Evolutionary conservation across 2,797 vertebrate species (phyloP).

Genomic region (Distichodus sexfasciatus): DNA sequence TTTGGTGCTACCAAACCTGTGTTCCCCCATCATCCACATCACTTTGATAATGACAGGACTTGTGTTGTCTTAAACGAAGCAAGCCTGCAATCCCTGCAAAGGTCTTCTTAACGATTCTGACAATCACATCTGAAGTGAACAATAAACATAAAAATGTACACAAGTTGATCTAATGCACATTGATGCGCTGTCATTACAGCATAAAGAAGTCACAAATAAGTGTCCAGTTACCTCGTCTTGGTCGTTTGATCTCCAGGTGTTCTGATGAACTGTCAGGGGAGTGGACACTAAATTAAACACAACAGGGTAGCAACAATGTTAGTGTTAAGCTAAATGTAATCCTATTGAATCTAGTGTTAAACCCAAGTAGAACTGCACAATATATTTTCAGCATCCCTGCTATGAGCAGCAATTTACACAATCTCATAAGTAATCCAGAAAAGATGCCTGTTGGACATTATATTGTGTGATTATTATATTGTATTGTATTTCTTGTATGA

Average conservation of each 20-base stretch:
- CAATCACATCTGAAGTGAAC: constrained; percentile 68
- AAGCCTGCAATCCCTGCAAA: constrained; percentile 68
- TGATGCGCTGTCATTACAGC: not conserved
- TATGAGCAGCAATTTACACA: no score
- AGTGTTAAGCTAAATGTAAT: not conserved
- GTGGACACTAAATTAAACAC: constrained; percentile 63
- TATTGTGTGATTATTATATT: no score
- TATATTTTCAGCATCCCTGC: no score
- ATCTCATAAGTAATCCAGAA: no score
- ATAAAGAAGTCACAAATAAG: not conserved
- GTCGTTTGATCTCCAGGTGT: constrained; percentile 69
- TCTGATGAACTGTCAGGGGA: constrained; percentile 63
- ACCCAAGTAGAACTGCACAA: no score
- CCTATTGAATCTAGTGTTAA: no score
- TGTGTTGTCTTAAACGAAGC: constrained; percentile 61
- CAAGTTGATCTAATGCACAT: no score
- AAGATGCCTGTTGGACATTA: no score
- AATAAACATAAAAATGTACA: no score
- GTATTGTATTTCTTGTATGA: no score
- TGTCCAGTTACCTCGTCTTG: constrained; percentile 64
- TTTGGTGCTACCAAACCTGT: constrained; percentile 6
- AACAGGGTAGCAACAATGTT: not conserved
- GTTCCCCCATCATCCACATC: constrained; percentile 2
- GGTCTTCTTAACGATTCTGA: constrained; percentile 75
- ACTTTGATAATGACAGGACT: constrained; percentile 44